Evolutionary conservation across 2,113 vertebrate species (phyloP).

Genomic region (Ptilorrhoa leucosticta): DNA sequence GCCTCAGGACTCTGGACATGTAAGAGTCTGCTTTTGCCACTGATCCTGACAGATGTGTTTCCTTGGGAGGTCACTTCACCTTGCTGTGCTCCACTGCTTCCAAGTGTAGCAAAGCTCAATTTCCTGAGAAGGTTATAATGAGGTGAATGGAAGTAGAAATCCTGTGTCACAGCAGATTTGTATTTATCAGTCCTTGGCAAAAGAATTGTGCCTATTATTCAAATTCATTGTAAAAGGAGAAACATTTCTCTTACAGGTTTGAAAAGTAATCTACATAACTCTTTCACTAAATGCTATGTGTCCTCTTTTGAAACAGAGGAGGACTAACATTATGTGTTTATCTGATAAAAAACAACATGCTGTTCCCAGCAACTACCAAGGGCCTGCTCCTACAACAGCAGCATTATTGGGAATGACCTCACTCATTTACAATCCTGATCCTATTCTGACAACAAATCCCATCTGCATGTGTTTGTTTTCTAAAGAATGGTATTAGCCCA

Average conservation of each 20-base stretch:
- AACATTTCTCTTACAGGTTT: neutral
- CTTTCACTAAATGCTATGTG: neutral
- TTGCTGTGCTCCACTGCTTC: neutral
- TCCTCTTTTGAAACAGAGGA: neutral
- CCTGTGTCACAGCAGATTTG: neutral
- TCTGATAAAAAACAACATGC: neutral
- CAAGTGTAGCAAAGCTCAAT: neutral
- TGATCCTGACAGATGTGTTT: neutral
- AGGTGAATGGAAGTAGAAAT: neutral
- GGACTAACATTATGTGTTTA: slow-evolving; percentile 23
- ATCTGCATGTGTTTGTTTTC: slow-evolving; percentile 56
- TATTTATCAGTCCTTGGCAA: neutral
- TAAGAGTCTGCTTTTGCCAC: neutral
- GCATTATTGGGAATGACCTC: slow-evolving; percentile 45
- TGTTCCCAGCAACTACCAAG: slow-evolving; percentile 29
- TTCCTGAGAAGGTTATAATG: neutral
- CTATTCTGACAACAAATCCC: slow-evolving; percentile 58
- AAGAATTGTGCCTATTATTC: neutral
- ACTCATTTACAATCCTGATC: slow-evolving; percentile 36
- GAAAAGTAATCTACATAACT: neutral
- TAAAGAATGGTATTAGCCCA: slow-evolving; percentile 1
- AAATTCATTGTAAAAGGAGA: neutral
- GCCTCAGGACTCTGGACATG: neutral
- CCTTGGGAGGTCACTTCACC: neutral
- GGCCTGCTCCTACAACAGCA: neutral